These are phyloP conservation scores for Neofelis nebulosa DNA, from an alignment of 2,113 vertebrate genomes.

Conservation along the genomic window DNA sequence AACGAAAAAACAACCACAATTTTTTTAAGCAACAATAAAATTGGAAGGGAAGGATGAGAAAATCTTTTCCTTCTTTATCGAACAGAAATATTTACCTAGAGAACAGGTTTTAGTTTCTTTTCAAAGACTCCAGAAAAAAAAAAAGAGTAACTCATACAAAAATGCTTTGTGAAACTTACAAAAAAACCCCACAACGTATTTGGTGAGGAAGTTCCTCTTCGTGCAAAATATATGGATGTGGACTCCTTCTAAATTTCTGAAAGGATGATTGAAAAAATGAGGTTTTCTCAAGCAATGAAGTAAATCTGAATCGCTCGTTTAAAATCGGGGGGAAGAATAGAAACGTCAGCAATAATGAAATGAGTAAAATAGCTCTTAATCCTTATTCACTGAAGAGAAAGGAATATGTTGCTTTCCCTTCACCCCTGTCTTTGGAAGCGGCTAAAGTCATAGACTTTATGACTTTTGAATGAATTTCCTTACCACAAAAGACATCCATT, in stretches of 20 bases:
- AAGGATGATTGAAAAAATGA: conserved; percentile 28
- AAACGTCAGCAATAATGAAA: neutral
- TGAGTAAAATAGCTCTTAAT: conserved; percentile 12
- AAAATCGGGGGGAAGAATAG: neutral
- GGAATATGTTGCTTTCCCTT: neutral
- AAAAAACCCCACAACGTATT: neutral
- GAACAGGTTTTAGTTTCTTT: neutral
- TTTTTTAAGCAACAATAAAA: neutral
- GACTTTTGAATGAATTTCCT: conserved; percentile 16
- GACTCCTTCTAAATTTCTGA: conserved; percentile 48
- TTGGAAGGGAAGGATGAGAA: neutral
- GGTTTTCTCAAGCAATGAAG: neutral
- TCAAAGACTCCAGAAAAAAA: neutral
- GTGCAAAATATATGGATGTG: conserved; percentile 13
- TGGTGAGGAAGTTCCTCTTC: neutral
- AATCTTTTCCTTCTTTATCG: neutral
- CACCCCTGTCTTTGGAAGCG: neutral
- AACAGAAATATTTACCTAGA: conserved; percentile 1
- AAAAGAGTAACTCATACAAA: neutral
- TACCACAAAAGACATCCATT: neutral
- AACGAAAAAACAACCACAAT: neutral
- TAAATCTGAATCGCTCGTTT: neutral
- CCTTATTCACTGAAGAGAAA: neutral
- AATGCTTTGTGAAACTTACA: neutral
- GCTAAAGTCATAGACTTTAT: neutral